phyloP scores from a whole-genome alignment of 1,140 invertebrate genomes.

The Hyphantria cunea region DNA sequence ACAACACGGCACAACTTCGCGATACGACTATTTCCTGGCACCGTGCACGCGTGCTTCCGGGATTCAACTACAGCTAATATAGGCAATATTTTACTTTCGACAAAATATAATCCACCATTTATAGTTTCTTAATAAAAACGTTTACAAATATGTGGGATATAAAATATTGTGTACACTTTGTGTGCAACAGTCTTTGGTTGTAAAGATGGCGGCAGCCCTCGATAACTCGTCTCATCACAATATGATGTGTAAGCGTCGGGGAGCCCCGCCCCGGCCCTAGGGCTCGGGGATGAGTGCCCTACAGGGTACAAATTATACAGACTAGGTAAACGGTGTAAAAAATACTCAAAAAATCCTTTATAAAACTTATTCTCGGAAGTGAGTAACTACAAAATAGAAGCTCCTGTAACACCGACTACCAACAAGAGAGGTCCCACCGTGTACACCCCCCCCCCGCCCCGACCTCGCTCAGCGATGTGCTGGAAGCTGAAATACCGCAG shows the following conservation, averaged over 20 bases:
- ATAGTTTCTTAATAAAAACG: constrained; percentile 5
- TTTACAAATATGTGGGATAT: constrained; percentile 17
- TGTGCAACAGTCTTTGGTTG: constrained; percentile 12
- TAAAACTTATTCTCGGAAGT: constrained; percentile 14
- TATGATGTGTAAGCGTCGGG: too few species aligned
- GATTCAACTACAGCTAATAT: background rate
- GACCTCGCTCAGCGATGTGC: too few species aligned
- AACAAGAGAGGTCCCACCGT: too few species aligned
- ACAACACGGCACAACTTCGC: too few species aligned
- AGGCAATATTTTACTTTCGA: background rate
- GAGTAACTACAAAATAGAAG: constrained; percentile 8
- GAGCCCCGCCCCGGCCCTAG: too few species aligned
- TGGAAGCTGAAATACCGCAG: too few species aligned
- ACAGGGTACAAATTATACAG: constrained; percentile 35
- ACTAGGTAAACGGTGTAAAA: constrained; percentile 48
- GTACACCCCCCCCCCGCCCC: too few species aligned
- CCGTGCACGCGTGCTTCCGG: constrained; percentile 4
- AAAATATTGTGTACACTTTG: constrained; percentile 18
- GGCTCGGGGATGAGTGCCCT: background rate
- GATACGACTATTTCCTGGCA: too few species aligned
- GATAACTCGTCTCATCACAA: too few species aligned
- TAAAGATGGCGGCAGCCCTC: too few species aligned
- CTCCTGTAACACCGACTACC: constrained; percentile 1
- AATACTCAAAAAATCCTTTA: constrained; percentile 39
- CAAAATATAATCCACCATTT: constrained; percentile 11